Base-by-base conservation (phyloP, 2,888 invertebrate species). In the Drosophila austrosaltans region DNA sequence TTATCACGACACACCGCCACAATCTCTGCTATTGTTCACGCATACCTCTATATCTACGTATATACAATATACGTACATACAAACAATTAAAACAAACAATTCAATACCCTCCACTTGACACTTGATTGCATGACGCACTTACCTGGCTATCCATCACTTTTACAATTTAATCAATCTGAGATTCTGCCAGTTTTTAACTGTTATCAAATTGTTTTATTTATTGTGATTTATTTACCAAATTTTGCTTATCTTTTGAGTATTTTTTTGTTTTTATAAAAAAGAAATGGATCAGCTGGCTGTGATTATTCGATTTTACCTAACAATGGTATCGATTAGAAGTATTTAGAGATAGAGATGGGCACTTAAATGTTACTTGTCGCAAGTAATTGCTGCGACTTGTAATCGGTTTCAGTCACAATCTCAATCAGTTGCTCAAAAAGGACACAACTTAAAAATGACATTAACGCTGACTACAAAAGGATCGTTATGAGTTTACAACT, bases 121-220 rank as follows among this genome's bases (percentile, higher is more conserved):
- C 22, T 28, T n/a, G 2, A 16, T 4, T n/a, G 2, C 16, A n/a
- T 12, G 7, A 20, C 36, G 48, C 72, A 81, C 86, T 84, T 79
- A 91, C 91, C 87, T 91, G 91, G 80, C 91, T 91, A 79, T 91
- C 91, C 91, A 91, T 91, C 65, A 90, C 91, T 90, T 81, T 57
- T 66, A 66, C 62, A 76, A 64, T 42, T 61, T 61, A 61, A 44
- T 36, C 66, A 32, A 64, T 63, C 60, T 64, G 63, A 56, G 72
- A 73, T 73, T 79, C 70, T 61, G 68, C 79, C 76, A 74, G 72
- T 63, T 63, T 61, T 3, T 54, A 30, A 58, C 40, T 59, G 57
- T 42, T 62, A 32, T 30, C 48, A 70, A 60, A 36, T 20, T 57
- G 39, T 73, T 78, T 86, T 86, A 73, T 28, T 75, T 78, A 30